Base-by-base conservation (phyloP, 2,113 vertebrate species). In the Hippocampus abdominalis region DNA sequence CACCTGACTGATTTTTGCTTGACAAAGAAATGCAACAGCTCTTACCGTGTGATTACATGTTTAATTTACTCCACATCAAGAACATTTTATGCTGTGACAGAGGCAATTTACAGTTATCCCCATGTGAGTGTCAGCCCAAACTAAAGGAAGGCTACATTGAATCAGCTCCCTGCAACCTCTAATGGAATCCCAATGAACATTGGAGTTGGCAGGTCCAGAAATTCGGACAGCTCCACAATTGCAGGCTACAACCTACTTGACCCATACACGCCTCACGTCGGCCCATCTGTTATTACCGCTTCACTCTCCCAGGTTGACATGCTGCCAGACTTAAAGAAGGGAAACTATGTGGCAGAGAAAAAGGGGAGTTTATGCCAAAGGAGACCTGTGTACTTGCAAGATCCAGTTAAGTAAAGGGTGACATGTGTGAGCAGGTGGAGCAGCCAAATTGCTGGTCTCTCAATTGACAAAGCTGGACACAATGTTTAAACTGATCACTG, bases 161-260 rank as follows among this genome's bases (percentile, higher is more conserved):
- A 82, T 79, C 71, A 48, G 53, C 81, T 83, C 79, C 79, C 64
- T 68, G 32, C 71, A 73, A 66, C 84, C 76, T 87, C 79, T 90
- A 90, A 91, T 91, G 89, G 90, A 91, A 92, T 91, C 86, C 90
- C 88, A 90, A 88, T 90, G 89, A 89, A 89, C 82, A 87, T 70
- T 76, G 65, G 32, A 85, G 83, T 81, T 27, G 48, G 74, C 60
- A 40, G 85, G 82, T 86, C 76, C 48, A 8, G 69, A 62, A 66
- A 80, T 84, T 82, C 80, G 83, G 84, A 90, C 87, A 88, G 84
- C 82, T 70, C 84, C 59, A 54, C 85, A 80, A 90, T 92, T 90
- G 89, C 68, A 81, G 84, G 63, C 44, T 36, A 66, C 66, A 81
- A 72, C 74, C 75, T 49, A 76, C 80, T 90, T 89, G 87, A 86